Evolutionary conservation across 2,113 vertebrate species (phyloP).

Genomic region (Xiphophorus maculatus): DNA sequence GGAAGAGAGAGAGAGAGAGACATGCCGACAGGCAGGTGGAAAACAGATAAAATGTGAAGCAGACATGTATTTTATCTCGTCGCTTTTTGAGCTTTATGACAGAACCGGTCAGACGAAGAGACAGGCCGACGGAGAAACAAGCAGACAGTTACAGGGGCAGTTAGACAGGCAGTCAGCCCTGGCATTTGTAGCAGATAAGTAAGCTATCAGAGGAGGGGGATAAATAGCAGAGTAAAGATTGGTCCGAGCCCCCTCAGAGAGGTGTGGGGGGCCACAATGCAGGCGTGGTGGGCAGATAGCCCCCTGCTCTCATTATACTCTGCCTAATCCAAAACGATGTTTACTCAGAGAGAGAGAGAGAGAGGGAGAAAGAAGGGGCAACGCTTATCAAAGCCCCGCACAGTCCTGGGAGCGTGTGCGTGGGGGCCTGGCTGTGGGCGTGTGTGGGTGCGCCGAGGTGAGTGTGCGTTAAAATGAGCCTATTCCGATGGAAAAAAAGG

Average conservation of each 20-base stretch:
- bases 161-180: slow-evolving; percentile 84
- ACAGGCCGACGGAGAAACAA: slow-evolving; percentile 31
- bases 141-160: slow-evolving; percentile 63
- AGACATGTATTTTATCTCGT: slow-evolving; percentile 37
- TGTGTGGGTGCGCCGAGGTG: slow-evolving; percentile 41
- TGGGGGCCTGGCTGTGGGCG: slow-evolving; percentile 30
- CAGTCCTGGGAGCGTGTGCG: slow-evolving; percentile 64
- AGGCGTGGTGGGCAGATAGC: slow-evolving; percentile 82
- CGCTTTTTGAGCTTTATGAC: slow-evolving; percentile 33
- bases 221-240: slow-evolving; percentile 98
- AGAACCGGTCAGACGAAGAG: slow-evolving; percentile 31
- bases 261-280: slow-evolving; percentile 88
- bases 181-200: slow-evolving; percentile 94
- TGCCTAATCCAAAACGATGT: slow-evolving; percentile 83
- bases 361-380: slow-evolving; percentile 50
- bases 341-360: slow-evolving; percentile 73
- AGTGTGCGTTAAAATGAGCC: slow-evolving; percentile 69
- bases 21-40: slow-evolving; percentile 28
- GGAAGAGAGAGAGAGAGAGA: slow-evolving; percentile 9
- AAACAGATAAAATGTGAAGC: slow-evolving; percentile 25
- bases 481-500: slow-evolving; percentile 78
- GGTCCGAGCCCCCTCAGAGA: slow-evolving; percentile 85
- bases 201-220: slow-evolving; percentile 95
- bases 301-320: slow-evolving; percentile 82
- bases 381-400: slow-evolving; percentile 75